Evolutionary conservation across 2,888 invertebrate species (phyloP), one percentile per base, ranked within the genome.

Genomic region (Itoplectis maculator): DNA sequence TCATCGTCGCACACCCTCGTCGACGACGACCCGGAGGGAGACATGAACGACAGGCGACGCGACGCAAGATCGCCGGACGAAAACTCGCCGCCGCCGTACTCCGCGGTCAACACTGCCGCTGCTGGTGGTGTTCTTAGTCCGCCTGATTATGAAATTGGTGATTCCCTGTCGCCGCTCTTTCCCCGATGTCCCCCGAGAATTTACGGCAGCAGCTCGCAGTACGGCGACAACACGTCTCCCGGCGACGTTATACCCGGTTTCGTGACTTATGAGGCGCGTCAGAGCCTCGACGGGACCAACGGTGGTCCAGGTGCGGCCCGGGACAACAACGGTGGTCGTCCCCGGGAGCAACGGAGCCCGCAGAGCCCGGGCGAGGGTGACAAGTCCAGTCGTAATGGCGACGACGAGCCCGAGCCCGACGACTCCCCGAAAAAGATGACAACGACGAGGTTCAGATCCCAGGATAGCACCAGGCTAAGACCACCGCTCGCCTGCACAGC

Each of bases 401-500:
- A 74, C 3, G 76, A 81, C 0, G 72, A 80, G 8, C 56, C 15
- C 51, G 77, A 79, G 18, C 63, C 63, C 23, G 79, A 69, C 51
- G 82, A 83, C 4, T 68, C 61, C 2, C 49, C 81, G 35, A 76
- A 82, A 45, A 79, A 79, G 5, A 68, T 51, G 1, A n/a, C n/a
- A n/a, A 42, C 45, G 35, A 84, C 66, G 18, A 69, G 85, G 3
- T 85, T 82, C 35, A 72, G 85, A 9, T 79, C 83, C 0, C 88
- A 88, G 20, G 90, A 91, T 23, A 88, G 90, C 15, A 89, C 89
- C 3, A 87, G 91, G 45, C 84, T 92, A 8, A 81, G 92, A 37
- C 92, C 92, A 0, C 92, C 92, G 0, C 69, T 92, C 70, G 88
- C 89, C 2, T 90, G 87, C 0, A 90, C 88, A 0, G 91, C 90